Evolutionary conservation across 2,888 invertebrate genomes (phyloP), one percentile per base, ranked within the genome.

Genomic region (Branchipolynoe longqiensis): DNA sequence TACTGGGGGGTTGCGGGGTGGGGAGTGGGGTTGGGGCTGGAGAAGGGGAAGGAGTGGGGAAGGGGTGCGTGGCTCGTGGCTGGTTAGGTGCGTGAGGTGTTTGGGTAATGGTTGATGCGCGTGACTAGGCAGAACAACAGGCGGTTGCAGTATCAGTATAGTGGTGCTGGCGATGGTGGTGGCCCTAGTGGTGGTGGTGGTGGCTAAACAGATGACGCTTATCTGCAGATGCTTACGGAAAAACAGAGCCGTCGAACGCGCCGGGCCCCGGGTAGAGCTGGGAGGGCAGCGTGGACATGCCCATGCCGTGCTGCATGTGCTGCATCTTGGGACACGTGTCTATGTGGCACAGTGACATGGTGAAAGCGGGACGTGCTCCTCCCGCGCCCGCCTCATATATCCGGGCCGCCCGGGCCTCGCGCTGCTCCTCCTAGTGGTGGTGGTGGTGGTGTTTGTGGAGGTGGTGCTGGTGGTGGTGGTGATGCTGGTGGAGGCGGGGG

Each of bases 341-440:
- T 62, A 88, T 82, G 64, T 86, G 87, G 64, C 89, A 89, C 25
- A 89, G 85, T 31, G 89, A 87, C 89, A 89, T 89, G 85, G 84
- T 85, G 56, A 86, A 81, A 8, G 82, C 54, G 18, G 82, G 58
- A 54, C 54, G 58, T 58, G 83, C 59, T 14, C 38, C 59, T 31
- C 38, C 31, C 38, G 82, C 14, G 83, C 83, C 54, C 33, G 59
- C 64, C 59, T 58, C 18, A 83, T 82, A 82, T 33, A 58, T 28
- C 22, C 58, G 40, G 58, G 14, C 38, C 38, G 12, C 54, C 31
- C 33, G 25, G 38, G 25, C 56, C 38, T 33, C 14, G 31, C 54
- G 81, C 22, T 14, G n/a, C 38, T 38, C 36, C 58, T 12, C 58
- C 22, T 4, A 22, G 81, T 8, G 4, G 18, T 81, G 38, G 25